Evolutionary conservation across 2,797 vertebrate genomes (phyloP).

Genomic region (Acestrorhynchus altus): DNA sequence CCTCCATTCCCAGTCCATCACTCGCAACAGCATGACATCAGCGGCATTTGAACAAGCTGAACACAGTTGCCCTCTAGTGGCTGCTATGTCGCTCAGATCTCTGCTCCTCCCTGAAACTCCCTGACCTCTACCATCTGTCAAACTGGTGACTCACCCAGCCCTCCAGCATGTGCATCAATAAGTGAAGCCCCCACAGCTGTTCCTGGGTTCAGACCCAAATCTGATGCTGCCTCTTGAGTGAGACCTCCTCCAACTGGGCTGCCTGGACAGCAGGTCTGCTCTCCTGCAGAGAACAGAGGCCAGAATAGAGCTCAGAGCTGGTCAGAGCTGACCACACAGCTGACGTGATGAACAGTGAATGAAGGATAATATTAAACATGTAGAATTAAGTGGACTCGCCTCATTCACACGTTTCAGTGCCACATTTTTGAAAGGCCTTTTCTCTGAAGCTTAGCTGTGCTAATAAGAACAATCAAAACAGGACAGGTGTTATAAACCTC

Average conservation of each 20-base stretch:
- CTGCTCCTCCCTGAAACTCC: slow-evolving; percentile 1
- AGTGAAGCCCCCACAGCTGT: slow-evolving; percentile 91
- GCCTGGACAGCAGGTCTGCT: slow-evolving; percentile 84
- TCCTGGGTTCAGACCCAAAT: slow-evolving; percentile 83
- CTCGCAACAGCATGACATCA: too few relatives aligned
- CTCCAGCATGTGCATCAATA: slow-evolving; percentile 95
- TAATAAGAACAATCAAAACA: too few relatives aligned
- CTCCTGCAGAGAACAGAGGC: slow-evolving; percentile 78
- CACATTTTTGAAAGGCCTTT: too few relatives aligned
- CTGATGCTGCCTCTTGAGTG: slow-evolving; percentile 81
- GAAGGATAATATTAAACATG: too few relatives aligned
- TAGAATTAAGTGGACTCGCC: too few relatives aligned
- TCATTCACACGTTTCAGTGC: too few relatives aligned
- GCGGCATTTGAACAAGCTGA: too few relatives aligned
- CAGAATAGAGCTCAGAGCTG: too few relatives aligned
- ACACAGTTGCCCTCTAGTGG: not conserved
- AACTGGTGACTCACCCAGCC: slow-evolving; percentile 83
- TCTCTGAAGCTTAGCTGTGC: too few relatives aligned
- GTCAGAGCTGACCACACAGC: too few relatives aligned
- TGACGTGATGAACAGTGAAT: too few relatives aligned
- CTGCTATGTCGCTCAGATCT: not conserved
- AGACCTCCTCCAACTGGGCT: slow-evolving; percentile 84
- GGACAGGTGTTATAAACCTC: not conserved
- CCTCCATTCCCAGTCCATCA: too few relatives aligned
- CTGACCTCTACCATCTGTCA: not conserved